phyloP scores from a whole-genome alignment of 2,113 vertebrate species.

The Chloroceryle aenea region DNA sequence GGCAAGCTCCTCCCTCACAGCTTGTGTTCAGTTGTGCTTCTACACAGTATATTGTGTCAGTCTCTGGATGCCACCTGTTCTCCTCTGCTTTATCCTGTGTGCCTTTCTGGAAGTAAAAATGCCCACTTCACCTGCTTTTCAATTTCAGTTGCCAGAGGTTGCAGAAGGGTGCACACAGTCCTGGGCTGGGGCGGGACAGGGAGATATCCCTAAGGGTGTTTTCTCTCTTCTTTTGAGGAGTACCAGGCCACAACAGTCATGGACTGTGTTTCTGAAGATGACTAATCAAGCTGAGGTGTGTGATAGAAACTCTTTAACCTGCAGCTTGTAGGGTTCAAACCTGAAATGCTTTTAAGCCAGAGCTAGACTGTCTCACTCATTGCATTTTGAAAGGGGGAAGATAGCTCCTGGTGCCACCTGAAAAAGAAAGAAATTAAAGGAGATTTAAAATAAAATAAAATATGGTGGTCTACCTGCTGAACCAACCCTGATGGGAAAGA shows the following conservation, averaged over 20 bases:
- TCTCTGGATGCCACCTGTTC: neutral
- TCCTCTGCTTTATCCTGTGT: neutral
- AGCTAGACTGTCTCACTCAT: neutral
- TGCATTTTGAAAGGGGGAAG: neutral
- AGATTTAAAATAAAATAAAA: neutral
- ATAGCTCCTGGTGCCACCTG: neutral
- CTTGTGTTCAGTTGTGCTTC: fast-evolving
- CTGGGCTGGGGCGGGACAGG: no score
- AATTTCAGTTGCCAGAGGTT: neutral
- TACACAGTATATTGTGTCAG: neutral
- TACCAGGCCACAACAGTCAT: neutral
- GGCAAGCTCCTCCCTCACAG: neutral
- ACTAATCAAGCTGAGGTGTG: neutral
- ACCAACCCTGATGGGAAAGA: constrained; percentile 19
- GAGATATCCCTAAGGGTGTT: neutral
- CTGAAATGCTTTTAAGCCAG: neutral
- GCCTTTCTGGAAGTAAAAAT: neutral
- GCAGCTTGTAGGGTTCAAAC: neutral
- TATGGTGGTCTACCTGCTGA: neutral
- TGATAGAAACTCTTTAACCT: neutral
- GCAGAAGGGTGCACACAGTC: neutral
- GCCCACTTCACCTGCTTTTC: neutral
- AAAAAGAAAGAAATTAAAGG: neutral
- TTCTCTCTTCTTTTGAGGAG: neutral
- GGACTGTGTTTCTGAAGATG: neutral